These are phyloP conservation scores for Alcis repandata DNA, from an alignment of 2,888 invertebrate genomes.

Conservation along the genomic window DNA sequence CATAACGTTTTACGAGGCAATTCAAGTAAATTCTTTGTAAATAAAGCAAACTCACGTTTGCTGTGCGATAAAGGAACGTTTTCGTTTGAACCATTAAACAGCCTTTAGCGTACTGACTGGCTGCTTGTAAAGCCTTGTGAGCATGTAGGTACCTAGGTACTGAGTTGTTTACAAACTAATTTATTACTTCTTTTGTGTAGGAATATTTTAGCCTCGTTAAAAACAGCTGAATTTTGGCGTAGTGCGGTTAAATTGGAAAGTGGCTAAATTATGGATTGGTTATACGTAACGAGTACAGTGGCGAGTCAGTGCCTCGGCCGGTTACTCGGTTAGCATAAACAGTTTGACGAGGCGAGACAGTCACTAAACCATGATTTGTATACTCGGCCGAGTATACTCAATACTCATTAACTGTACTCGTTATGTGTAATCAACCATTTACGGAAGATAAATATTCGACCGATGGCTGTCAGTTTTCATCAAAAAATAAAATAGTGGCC, in stretches of 20 bases:
- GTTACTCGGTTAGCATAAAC: too few species aligned
- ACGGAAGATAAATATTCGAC: neutral
- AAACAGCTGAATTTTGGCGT: neutral
- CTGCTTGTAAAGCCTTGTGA: conserved; percentile 10
- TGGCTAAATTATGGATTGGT: neutral
- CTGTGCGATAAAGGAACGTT: conserved; percentile 39
- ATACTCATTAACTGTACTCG: too few species aligned
- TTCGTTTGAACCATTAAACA: conserved; percentile 24
- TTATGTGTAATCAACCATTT: too few species aligned
- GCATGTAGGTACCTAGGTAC: neutral
- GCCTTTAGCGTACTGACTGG: conserved; percentile 21
- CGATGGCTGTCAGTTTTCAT: neutral
- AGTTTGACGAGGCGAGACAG: too few species aligned
- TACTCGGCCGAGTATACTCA: too few species aligned
- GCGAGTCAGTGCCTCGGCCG: too few species aligned
- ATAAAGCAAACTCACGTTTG: conserved; percentile 53
- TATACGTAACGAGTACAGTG: too few species aligned
- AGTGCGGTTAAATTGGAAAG: neutral
- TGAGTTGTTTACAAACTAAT: conserved; percentile 12
- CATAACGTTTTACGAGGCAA: conserved; percentile 51
- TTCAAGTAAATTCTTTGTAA: conserved; percentile 54
- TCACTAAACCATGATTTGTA: too few species aligned
- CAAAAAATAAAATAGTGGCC: neutral
- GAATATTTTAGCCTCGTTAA: neutral
- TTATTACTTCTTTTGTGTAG: conserved; percentile 13